Base-by-base conservation (phyloP, 2,797 vertebrate species). In the Helarctos malayanus region DNA sequence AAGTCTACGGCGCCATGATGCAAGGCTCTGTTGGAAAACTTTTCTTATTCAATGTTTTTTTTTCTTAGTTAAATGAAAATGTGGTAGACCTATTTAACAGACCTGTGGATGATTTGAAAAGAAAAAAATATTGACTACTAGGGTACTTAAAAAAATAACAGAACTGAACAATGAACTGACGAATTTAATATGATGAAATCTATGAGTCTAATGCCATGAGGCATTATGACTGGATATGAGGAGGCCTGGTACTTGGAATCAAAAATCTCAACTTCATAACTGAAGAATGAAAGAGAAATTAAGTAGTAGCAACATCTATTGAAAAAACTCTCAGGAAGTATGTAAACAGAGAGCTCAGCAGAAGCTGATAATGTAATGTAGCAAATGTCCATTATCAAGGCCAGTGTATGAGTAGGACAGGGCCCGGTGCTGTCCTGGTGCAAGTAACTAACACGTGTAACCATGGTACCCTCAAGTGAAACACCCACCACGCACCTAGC, bases 241-340 rank as follows among this genome's bases (percentile, higher is more conserved):
- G 13, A 65, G 23, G 9, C 27, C 54, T 73, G 27, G 2, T 41
- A 82, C 5, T 59, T 87, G n/a, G 29, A 84, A 87, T 78, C 3
- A 86, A 96, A 90, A 90, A 18, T 4, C 0, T 82, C 18, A 85
- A 32, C n/a, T 79, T 52, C n/a, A 83, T 38, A 89, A 32, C 7
- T 94, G 15, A 79, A 91, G 80, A n/a, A 68, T 49, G 38, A 91
- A 83, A 25, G 21, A 75, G 6, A 79, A 85, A 78, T 85, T 75
- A 94, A 89, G 35, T 38, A 89, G 12, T 14, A 25, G 18, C 23
- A 88, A 47, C 3, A 76, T 32, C 32, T 68, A 47, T n/a, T 90
- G 41, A 80, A 71, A 54, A 84, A 57, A n/a, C 4, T 61, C 19
- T 96, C 49, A 54, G 83, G 19, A 89, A 68, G 68, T 73, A 75